These are phyloP conservation scores for Sepioteuthis lessoniana DNA, from an alignment of 2,888 invertebrate genomes.

Conservation along the genomic window DNA sequence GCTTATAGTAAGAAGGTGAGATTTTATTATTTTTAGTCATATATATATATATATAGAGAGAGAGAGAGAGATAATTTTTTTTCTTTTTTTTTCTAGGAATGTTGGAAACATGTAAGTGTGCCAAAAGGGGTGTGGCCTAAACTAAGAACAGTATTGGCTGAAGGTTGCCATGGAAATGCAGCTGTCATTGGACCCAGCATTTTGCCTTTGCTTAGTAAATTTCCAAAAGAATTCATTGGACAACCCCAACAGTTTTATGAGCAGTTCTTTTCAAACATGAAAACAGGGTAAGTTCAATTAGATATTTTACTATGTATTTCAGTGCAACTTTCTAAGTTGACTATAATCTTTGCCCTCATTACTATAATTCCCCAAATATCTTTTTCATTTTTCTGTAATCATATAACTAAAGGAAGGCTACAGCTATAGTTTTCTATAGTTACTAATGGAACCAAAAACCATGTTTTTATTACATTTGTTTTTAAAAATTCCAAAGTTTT, in stretches of 20 bases:
- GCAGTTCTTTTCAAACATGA: conserved; percentile 83
- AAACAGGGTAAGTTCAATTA: conserved; percentile 79
- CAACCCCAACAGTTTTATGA: conserved; percentile 61
- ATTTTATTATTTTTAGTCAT: too few species aligned
- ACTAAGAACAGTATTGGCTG: conserved; percentile 81
- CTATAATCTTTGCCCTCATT: too few species aligned
- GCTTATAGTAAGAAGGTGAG: too few species aligned
- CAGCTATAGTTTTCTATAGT: not conserved
- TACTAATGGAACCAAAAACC: not conserved
- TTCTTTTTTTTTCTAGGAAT: conserved; percentile 79
- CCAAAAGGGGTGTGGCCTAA: conserved; percentile 85
- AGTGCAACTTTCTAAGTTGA: too few species aligned
- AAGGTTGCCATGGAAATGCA: conserved; percentile 87
- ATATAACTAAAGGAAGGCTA: too few species aligned
- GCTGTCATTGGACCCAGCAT: conserved; percentile 83
- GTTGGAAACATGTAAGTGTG: conserved; percentile 83
- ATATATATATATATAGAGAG: too few species aligned
- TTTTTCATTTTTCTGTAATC: too few species aligned
- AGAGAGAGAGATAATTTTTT: too few species aligned
- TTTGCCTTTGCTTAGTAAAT: conserved; percentile 84
- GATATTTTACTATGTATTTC: not conserved
- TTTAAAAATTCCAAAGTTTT: too few species aligned
- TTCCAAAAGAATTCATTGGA: conserved; percentile 78
- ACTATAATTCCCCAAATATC: too few species aligned
- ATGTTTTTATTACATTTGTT: not conserved